Conservation (phyloP, 2,113 vertebrate genomes). For the Microtus pennsylvanicus region DNA sequence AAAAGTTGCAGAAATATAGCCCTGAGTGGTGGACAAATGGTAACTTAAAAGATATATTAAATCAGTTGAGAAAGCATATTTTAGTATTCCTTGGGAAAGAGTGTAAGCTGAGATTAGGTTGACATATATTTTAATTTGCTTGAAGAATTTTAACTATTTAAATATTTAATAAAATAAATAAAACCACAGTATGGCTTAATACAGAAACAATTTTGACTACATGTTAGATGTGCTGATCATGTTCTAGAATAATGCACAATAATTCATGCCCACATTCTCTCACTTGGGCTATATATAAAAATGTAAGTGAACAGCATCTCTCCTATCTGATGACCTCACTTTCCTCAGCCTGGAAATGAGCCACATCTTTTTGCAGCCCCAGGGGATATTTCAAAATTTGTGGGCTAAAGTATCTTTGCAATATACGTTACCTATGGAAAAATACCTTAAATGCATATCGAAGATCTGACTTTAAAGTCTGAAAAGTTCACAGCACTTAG, state of each 20-base stretch:
- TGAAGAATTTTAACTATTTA: constrained; percentile 26
- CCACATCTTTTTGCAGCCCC: neutral
- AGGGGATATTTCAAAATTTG: neutral
- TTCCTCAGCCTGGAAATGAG: constrained; percentile 8
- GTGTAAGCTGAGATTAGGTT: neutral
- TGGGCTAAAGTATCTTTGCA: neutral
- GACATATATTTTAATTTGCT: neutral
- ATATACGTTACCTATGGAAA: neutral
- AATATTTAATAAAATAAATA: neutral
- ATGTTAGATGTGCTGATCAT: neutral
- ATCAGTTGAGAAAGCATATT: constrained; percentile 14
- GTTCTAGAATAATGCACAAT: neutral
- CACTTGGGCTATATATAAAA: neutral
- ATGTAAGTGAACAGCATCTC: neutral
- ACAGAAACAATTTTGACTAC: neutral
- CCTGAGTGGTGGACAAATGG: neutral
- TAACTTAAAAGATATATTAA: constrained; percentile 22
- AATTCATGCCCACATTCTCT: neutral
- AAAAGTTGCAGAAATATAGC: neutral
- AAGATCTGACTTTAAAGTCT: neutral
- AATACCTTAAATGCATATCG: neutral
- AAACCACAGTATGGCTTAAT: neutral
- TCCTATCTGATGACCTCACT: neutral
- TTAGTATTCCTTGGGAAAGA: neutral
- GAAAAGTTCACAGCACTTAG: neutral